Conservation (phyloP, 92 coral and sea anemone genomes). For the Palythoa caribaeorum region DNA sequence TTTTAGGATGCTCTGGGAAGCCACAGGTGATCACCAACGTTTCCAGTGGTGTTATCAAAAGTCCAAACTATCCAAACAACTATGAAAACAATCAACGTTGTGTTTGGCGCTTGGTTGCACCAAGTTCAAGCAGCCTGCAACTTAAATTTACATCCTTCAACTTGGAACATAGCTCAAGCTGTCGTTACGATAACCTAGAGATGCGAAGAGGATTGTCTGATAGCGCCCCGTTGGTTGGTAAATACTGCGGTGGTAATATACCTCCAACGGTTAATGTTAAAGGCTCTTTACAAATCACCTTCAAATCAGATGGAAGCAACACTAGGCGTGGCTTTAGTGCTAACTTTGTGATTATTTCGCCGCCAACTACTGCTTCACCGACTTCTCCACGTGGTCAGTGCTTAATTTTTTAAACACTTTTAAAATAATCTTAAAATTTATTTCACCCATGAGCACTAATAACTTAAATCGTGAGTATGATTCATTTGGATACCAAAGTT, state of each 20-base stretch:
- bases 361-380: too few relatives aligned
- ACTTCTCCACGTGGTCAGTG: too few relatives aligned
- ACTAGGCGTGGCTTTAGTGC: too few relatives aligned
- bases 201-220: not conserved
- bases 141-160: not conserved
- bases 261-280: not conserved
- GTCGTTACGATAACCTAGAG: constrained; percentile 5
- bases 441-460: too few relatives aligned
- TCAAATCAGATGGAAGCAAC: constrained; percentile 19
- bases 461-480: too few relatives aligned
- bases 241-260: not conserved
- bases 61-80: constrained; percentile 8
- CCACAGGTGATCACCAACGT: not conserved
- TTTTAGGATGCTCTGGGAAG: not conserved
- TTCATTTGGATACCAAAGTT: too few relatives aligned
- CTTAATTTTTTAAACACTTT: too few relatives aligned
- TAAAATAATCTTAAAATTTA: too few relatives aligned
- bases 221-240: constrained; percentile 11
- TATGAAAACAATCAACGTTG: not conserved
- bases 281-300: constrained; percentile 7
- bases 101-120: not conserved
- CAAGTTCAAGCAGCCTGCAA: not conserved
- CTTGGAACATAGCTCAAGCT: not conserved
- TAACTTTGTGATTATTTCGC: too few relatives aligned
- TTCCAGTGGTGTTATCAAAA: constrained; percentile 7